phyloP scores from a whole-genome alignment of 2,888 invertebrate species.

The Acleris laterana region DNA sequence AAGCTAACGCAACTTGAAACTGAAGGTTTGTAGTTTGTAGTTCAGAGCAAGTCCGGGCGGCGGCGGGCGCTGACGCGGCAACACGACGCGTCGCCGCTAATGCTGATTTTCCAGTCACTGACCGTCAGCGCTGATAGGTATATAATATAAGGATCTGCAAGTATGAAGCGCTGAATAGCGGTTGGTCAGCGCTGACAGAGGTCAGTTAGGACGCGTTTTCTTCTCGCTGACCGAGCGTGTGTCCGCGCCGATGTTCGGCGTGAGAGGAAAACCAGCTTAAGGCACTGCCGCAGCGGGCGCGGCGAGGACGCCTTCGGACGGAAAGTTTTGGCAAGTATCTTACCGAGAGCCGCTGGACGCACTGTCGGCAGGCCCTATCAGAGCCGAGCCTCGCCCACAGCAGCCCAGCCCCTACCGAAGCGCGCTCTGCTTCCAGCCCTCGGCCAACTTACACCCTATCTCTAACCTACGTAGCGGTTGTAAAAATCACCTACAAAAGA shows the following conservation, averaged over 20 bases:
- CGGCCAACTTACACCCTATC: conserved; percentile 75
- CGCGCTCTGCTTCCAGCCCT: conserved; percentile 60
- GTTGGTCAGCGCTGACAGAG: too few species aligned
- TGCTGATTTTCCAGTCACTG: conserved; percentile 46
- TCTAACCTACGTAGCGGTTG: conserved; percentile 83
- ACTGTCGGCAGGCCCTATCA: conserved; percentile 49
- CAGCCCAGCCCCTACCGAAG: conserved; percentile 29
- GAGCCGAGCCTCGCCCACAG: conserved; percentile 11
- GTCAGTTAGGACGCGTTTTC: background rate
- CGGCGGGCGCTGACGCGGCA: conserved; percentile 38
- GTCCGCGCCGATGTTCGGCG: conserved; percentile 39
- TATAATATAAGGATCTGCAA: too few species aligned
- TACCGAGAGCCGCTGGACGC: conserved; percentile 61
- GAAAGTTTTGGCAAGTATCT: conserved; percentile 79
- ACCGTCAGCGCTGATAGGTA: too few species aligned
- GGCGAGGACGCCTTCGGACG: conserved; percentile 65
- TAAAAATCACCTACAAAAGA: conserved; percentile 86
- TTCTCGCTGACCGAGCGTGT: conserved; percentile 6
- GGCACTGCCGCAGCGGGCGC: conserved; percentile 69
- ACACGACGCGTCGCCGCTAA: conserved; percentile 45
- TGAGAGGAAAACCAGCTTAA: conserved; percentile 43
- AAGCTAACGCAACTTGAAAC: too few species aligned
- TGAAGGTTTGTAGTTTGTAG: too few species aligned
- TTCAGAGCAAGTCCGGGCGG: background rate
- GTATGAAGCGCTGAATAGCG: too few species aligned